phyloP scores from a whole-genome alignment of 2,113 vertebrate genomes.

The Drymodes brunneopygia region DNA sequence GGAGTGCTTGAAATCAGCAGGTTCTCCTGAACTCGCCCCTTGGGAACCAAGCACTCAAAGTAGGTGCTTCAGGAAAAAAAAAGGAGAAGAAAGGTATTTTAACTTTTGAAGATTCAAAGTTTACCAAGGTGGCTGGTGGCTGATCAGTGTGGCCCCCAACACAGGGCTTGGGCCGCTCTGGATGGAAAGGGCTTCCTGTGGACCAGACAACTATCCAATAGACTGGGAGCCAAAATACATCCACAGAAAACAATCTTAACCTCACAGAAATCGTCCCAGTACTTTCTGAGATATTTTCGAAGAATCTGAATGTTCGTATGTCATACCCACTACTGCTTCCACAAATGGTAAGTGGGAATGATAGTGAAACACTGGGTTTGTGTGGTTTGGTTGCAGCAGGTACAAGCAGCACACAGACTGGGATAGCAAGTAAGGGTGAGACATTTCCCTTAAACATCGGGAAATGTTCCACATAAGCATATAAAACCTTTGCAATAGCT shows the following conservation, averaged over 20 bases:
- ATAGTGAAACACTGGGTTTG: background rate
- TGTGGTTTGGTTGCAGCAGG: background rate
- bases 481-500: background rate
- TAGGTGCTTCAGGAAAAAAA: background rate
- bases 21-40: background rate
- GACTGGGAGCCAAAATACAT: background rate
- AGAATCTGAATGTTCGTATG: background rate
- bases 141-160: rapidly evolving
- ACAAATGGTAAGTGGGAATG: background rate
- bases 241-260: background rate
- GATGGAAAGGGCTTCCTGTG: background rate
- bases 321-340: background rate
- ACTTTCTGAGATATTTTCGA: background rate
- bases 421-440: background rate
- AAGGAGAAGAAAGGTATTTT: rapidly evolving
- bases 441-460: background rate
- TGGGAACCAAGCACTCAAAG: background rate
- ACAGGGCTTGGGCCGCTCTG: background rate
- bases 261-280: background rate
- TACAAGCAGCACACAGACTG: background rate
- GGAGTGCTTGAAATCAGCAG: background rate
- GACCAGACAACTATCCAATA: background rate
- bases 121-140: background rate
- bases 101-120: background rate
- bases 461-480: background rate